Evolutionary conservation across 2,113 vertebrate species (phyloP).

Genomic region (Columbina picui): DNA sequence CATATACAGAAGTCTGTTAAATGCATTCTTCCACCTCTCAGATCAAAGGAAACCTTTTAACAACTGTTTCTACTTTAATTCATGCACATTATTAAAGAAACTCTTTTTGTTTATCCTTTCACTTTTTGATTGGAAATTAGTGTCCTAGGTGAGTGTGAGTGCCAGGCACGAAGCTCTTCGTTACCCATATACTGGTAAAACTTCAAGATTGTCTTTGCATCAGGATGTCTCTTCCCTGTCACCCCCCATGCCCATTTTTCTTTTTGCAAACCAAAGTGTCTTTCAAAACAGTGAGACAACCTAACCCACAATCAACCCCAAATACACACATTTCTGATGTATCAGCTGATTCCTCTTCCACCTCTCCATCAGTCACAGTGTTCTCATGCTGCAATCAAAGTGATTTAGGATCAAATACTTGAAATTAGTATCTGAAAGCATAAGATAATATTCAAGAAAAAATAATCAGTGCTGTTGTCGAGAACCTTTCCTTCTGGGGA

Average conservation of each 20-base stretch:
- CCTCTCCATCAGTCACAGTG: accelerated
- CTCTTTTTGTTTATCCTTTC: neutral
- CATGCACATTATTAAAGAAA: neutral
- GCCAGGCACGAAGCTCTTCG: neutral
- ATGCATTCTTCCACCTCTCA: neutral
- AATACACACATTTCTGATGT: neutral
- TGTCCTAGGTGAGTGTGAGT: neutral
- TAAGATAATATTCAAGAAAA: neutral
- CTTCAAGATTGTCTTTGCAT: neutral
- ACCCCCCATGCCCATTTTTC: neutral
- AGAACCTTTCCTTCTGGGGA: no score
- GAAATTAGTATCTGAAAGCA: neutral
- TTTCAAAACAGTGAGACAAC: neutral
- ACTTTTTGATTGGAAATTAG: neutral
- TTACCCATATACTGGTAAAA: neutral
- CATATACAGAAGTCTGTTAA: neutral
- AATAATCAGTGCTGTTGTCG: neutral
- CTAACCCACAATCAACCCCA: neutral
- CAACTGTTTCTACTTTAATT: neutral
- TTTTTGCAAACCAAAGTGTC: neutral
- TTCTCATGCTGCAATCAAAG: neutral
- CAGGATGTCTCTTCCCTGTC: neutral
- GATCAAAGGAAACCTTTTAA: neutral
- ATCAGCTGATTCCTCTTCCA: neutral
- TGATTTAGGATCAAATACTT: neutral